phyloP scores from a whole-genome alignment of 2,797 vertebrate genomes.

The Tokudaia tokunoshimensis region DNA sequence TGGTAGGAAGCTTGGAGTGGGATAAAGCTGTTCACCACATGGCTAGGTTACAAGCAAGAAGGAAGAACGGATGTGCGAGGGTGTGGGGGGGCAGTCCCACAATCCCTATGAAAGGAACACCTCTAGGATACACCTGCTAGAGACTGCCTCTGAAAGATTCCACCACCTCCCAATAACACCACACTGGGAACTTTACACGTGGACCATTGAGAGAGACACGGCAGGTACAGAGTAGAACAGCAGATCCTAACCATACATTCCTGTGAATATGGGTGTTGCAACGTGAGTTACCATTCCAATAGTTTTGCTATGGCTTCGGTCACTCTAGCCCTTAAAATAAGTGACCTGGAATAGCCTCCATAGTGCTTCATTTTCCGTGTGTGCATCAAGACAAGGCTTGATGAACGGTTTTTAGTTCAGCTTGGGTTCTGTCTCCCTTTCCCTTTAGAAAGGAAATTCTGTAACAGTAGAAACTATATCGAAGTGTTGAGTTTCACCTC shows the following conservation, averaged over 20 bases:
- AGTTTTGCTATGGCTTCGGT: not conserved
- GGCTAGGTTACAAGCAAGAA: not conserved
- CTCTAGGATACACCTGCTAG: not conserved
- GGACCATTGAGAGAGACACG: not conserved
- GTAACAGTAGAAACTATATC: not conserved
- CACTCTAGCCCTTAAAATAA: not conserved
- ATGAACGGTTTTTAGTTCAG: not conserved
- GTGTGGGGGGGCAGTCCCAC: rapidly evolving
- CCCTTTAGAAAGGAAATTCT: not conserved
- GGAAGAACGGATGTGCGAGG: not conserved
- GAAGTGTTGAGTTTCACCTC: not conserved
- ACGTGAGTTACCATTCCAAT: not conserved
- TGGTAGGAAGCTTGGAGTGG: not conserved
- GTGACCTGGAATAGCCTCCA: not conserved
- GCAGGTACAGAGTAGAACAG: not conserved
- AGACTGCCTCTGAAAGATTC: not conserved
- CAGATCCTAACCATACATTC: not conserved
- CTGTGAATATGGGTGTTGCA: not conserved
- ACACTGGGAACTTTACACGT: not conserved
- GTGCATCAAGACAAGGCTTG: not conserved
- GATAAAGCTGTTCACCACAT: not conserved
- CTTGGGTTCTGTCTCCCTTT: not conserved
- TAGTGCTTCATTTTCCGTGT: constrained; percentile 36
- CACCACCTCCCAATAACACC: too few species aligned
- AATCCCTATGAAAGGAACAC: too few species aligned